Evolutionary conservation across 2,797 vertebrate genomes (phyloP).

Genomic region (Micromesistius poutassou): DNA sequence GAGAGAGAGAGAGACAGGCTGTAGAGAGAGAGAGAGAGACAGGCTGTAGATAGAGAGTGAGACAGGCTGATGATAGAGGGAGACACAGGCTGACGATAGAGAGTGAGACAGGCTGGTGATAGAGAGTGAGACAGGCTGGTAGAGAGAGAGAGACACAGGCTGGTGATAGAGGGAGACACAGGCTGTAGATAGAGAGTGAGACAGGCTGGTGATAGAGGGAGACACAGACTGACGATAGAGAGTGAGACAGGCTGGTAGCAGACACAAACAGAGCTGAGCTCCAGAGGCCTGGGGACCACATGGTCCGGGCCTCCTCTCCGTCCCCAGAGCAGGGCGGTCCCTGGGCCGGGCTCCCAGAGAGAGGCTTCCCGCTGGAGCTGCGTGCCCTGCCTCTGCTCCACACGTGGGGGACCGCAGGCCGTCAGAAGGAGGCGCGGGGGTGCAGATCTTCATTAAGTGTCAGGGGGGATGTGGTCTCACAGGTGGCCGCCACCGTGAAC

Average conservation of each 20-base stretch:
- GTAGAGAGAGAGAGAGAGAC: no score
- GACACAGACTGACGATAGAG: background rate
- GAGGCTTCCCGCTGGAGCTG: no score
- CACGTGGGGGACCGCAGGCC: background rate
- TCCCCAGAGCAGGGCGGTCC: background rate
- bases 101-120: no score
- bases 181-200: no score
- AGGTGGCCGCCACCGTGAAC: background rate
- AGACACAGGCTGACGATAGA: no score
- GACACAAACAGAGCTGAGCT: background rate
- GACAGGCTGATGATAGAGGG: no score
- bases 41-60: no score
- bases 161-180: background rate
- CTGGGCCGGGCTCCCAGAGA: background rate
- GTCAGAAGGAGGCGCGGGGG: background rate
- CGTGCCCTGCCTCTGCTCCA: background rate
- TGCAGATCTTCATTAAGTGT: background rate
- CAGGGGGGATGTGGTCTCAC: background rate
- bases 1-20: no score
- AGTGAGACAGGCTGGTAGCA: background rate
- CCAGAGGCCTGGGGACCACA: background rate
- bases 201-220: background rate
- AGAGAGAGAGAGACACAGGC: no score
- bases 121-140: no score
- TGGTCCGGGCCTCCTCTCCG: background rate